Base-by-base conservation (phyloP, 2,888 invertebrate genomes). In the Cheilosia pagana region DNA sequence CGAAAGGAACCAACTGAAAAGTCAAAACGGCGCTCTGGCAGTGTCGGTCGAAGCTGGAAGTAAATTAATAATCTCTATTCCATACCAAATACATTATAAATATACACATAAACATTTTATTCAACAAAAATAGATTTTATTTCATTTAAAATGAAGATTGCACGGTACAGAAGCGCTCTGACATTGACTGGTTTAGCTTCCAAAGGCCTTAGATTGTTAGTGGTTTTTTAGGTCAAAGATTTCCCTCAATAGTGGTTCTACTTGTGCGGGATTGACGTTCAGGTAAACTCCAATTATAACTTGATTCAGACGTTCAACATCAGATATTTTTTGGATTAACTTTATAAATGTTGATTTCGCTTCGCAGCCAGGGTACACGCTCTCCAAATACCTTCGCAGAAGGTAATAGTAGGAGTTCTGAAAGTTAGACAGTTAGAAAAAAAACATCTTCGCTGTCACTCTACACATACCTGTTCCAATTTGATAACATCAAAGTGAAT, bases 221-320 rank as follows among this genome's bases (percentile, higher is more conserved):
- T 92, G 92, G 89, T 93, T 95, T 90, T 98, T 98, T 83, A 98
- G 93, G 93, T 98, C 98, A 89, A 99, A 98, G 90, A 99, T 98
- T 93, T 99, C 98, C 91, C 98, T 96, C 55, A 99, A 93, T 43
- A 99, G 93, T 0, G 98, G 99, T 89, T 98, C 98, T 53, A 99
- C 96, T 90, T 96, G 95, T 79, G 95, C 94, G 35, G 98, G 98
- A 93, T 98, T 98, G 0, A 98, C 97, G 92, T 98, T 97, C 28
- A 98, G 93, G 91, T 98, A 97, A 4, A 98, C 97, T 45, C 96
- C 95, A 8, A 98, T 96, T n/a, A 98, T 95, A 88, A 97, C 96
- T 88, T 98, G 97, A 81, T 98, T 97, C 67, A 98, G 93, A 89
- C 95, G 95, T 87, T 97, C 95, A 23, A 99, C 94, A 90, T 98